These are phyloP conservation scores for Diaprepes abbreviatus DNA, from an alignment of 2,888 invertebrate genomes.

Conservation along the genomic window DNA sequence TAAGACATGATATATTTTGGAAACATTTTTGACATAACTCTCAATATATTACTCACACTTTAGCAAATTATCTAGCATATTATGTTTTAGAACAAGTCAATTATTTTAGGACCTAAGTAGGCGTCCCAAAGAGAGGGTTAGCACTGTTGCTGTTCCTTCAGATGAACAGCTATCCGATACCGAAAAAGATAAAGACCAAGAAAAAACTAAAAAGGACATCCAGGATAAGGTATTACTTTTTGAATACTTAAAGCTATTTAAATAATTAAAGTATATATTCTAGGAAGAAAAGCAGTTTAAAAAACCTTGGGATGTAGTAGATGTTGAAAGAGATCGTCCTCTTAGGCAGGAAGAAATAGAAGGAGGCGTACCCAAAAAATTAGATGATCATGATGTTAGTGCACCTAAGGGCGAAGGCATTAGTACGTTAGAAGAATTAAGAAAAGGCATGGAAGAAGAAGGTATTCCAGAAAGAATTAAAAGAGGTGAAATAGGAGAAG, in stretches of 20 bases:
- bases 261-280: background rate
- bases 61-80: no score
- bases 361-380: background rate
- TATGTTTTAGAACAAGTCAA: no score
- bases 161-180: constrained; percentile 10
- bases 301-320: background rate
- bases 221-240: background rate
- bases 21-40: no score
- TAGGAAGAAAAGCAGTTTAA: background rate
- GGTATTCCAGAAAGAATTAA: background rate
- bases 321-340: background rate
- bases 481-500: background rate
- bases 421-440: background rate
- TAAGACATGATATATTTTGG: no score
- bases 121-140: no score
- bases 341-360: background rate
- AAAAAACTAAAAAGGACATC: background rate
- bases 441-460: background rate
- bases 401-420: no score
- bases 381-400: background rate
- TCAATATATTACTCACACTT: no score
- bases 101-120: no score
- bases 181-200: constrained; percentile 33
- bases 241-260: background rate
- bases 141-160: no score